Conservation (phyloP, 2,113 vertebrate genomes). For the Sceloporus undulatus region DNA sequence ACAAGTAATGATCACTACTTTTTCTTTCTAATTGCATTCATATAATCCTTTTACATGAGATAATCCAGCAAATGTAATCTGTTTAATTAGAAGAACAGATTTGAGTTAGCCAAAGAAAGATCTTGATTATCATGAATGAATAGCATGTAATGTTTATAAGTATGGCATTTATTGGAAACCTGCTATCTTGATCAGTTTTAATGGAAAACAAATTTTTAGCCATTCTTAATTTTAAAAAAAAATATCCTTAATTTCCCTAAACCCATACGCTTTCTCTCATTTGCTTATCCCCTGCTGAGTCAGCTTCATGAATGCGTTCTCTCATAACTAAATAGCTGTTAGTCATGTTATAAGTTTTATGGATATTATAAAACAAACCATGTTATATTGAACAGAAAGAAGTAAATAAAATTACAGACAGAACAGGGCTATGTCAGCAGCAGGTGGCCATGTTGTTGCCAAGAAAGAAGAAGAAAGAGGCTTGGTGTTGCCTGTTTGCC, state of each 20-base stretch:
- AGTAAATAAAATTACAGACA: not conserved
- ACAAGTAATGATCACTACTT: too few species aligned
- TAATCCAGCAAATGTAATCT: not conserved
- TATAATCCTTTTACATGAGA: not conserved
- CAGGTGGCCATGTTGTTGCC: not conserved
- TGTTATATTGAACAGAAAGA: not conserved
- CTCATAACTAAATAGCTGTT: not conserved
- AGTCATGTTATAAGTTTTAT: not conserved
- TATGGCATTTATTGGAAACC: not conserved
- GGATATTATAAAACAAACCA: not conserved
- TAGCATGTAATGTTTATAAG: not conserved
- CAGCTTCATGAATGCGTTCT: not conserved
- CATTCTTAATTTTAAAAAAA: conserved; percentile 1
- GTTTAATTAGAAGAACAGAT: not conserved
- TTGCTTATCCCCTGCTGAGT: not conserved
- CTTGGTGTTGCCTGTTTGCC: not conserved
- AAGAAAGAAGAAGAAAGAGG: not conserved
- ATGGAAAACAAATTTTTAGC: not conserved
- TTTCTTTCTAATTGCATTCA: not conserved
- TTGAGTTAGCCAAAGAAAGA: not conserved
- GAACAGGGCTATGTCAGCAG: not conserved
- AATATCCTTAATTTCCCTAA: not conserved
- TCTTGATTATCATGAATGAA: not conserved
- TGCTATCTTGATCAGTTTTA: not conserved
- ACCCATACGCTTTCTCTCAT: not conserved